These are phyloP conservation scores for Eilema caniola DNA, from an alignment of 2,888 invertebrate genomes.

Conservation along the genomic window DNA sequence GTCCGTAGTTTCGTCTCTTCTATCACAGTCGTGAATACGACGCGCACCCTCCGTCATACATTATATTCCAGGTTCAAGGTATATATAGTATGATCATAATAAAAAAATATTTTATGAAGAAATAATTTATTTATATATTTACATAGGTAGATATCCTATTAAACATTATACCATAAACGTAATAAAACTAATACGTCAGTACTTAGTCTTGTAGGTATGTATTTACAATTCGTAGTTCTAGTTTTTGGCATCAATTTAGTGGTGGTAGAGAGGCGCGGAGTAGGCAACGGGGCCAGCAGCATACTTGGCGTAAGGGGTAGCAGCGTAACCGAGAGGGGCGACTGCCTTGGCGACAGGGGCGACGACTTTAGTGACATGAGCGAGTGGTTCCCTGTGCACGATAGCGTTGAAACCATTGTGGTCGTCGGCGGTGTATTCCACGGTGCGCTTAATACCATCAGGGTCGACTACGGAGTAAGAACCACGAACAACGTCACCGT, in stretches of 20 bases:
- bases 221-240: slow-evolving; percentile 54
- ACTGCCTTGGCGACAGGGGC: slow-evolving; percentile 25
- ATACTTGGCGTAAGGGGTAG: neutral
- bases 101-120: neutral
- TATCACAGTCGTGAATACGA: too few species aligned
- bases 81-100: neutral
- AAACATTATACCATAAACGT: neutral
- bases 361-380: slow-evolving; percentile 59
- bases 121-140: slow-evolving; percentile 5
- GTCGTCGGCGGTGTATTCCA: slow-evolving; percentile 82
- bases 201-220: slow-evolving; percentile 42
- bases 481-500: slow-evolving; percentile 84
- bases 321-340: neutral
- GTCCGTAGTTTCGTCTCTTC: too few species aligned
- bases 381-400: slow-evolving; percentile 72
- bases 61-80: too few species aligned
- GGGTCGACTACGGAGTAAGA: slow-evolving; percentile 84
- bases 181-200: slow-evolving; percentile 43
- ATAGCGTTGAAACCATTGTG: slow-evolving; percentile 83
- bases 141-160: slow-evolving; percentile 2
- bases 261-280: slow-evolving; percentile 62
- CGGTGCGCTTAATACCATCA: slow-evolving; percentile 83
- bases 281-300: slow-evolving; percentile 1
- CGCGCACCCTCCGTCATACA: too few species aligned
- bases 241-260: slow-evolving; percentile 72